These are phyloP conservation scores for Pipra filicauda DNA, from an alignment of 2,113 vertebrate species.

Conservation along the genomic window DNA sequence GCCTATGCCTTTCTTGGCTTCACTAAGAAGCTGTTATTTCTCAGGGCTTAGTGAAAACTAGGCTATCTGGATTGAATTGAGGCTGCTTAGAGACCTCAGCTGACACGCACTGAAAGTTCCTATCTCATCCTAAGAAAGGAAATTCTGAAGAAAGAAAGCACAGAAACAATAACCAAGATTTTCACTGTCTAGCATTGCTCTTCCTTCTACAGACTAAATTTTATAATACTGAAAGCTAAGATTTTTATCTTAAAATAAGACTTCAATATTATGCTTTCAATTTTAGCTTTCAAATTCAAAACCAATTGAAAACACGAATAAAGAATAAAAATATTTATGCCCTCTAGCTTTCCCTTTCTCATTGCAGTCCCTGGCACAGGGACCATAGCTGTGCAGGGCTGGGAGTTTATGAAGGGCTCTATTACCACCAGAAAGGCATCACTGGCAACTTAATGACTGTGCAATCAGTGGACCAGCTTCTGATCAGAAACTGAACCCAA, in stretches of 20 bases:
- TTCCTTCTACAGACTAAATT: neutral
- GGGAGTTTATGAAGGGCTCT: neutral
- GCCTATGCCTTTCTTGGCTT: too few relatives aligned
- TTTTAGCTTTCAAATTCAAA: neutral
- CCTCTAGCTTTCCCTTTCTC: neutral
- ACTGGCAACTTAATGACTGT: neutral
- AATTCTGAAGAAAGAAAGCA: neutral
- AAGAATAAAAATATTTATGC: neutral
- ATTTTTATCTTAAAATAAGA: neutral
- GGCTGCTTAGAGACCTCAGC: neutral
- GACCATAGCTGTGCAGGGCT: neutral
- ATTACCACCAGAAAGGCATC: fast-evolving
- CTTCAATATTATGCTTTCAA: neutral
- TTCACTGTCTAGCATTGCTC: neutral
- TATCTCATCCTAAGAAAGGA: neutral
- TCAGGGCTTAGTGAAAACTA: neutral
- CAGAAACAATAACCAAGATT: neutral
- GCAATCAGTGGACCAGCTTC: neutral
- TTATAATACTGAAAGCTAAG: fast-evolving
- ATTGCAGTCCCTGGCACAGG: neutral
- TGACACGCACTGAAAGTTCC: neutral
- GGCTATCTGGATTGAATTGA: neutral
- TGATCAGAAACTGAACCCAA: neutral
- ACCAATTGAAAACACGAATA: neutral
- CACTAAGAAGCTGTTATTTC: neutral